phyloP scores from a whole-genome alignment of 37 sponge, comb jelly and placozoan species.

The Ianthella basta region DNA sequence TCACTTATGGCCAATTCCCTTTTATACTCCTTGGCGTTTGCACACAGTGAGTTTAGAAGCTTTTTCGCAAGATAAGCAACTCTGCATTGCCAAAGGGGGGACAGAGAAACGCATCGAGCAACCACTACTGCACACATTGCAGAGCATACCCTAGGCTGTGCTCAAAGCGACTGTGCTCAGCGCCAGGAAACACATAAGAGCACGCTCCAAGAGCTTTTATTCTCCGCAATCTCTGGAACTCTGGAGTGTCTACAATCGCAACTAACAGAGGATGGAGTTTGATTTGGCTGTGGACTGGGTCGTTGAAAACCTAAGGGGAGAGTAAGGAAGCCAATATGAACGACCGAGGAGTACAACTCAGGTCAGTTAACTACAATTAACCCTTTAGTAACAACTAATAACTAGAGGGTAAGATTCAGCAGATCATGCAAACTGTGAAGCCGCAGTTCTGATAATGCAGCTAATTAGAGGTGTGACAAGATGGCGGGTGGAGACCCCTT shows the following conservation, averaged over 20 bases:
- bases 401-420: no score
- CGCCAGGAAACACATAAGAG: constrained; percentile 91
- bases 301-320: constrained; percentile 91
- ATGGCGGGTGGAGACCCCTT: no score
- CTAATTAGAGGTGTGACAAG: no score
- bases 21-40: constrained; percentile 43
- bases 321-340: no score
- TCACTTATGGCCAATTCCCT: constrained; percentile 78
- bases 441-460: no score
- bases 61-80: constrained; percentile 87
- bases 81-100: no score
- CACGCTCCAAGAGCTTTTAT: constrained; percentile 87
- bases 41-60: constrained; percentile 69
- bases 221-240: constrained; percentile 92
- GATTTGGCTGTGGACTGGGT: constrained; percentile 95
- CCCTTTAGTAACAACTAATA: no score
- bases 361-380: no score
- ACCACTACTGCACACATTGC: no score
- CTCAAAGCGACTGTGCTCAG: constrained; percentile 93
- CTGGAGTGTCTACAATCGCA: constrained; percentile 91
- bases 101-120: no score
- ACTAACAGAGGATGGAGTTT: constrained; percentile 89
- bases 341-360: no score
- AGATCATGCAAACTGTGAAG: no score
- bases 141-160: constrained; percentile 88